Evolutionary conservation across 2,113 vertebrate species (phyloP).

Genomic region (Aix galericulata): DNA sequence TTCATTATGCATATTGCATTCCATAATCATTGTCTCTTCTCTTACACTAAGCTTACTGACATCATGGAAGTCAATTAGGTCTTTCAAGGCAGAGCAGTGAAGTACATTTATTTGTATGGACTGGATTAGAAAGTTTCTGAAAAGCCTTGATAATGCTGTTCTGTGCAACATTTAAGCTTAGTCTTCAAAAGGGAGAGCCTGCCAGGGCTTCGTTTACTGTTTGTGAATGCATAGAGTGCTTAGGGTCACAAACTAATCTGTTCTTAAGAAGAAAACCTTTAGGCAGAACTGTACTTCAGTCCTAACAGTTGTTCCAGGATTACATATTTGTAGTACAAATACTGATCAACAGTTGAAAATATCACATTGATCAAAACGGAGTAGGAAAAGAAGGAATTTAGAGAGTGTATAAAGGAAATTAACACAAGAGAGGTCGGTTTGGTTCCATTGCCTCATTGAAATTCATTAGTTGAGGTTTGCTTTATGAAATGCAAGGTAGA

Average conservation of each 20-base stretch:
- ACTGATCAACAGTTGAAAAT: background rate
- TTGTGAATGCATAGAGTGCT: background rate
- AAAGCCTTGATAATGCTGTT: slow-evolving; percentile 48
- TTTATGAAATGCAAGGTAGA: background rate
- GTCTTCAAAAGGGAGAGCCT: background rate
- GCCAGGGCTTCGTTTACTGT: background rate
- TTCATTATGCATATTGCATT: slow-evolving; percentile 65
- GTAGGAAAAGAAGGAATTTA: background rate
- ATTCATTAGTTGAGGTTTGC: background rate
- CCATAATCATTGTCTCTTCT: slow-evolving; percentile 44
- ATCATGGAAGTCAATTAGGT: slow-evolving; percentile 76
- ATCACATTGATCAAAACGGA: background rate
- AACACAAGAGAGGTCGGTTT: background rate
- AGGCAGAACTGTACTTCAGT: background rate
- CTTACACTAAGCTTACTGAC: slow-evolving; percentile 65
- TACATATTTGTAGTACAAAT: background rate
- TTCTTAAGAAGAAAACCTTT: slow-evolving; percentile 10
- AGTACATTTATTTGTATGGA: slow-evolving; percentile 66
- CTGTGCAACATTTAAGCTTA: slow-evolving; percentile 30
- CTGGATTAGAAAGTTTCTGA: slow-evolving; percentile 59
- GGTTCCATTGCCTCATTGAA: background rate
- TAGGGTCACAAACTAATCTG: background rate
- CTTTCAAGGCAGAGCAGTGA: slow-evolving; percentile 56
- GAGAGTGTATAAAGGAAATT: background rate
- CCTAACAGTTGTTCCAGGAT: background rate